Evolutionary conservation across 2,888 invertebrate genomes (phyloP).

Genomic region (Tipula lateralis): DNA sequence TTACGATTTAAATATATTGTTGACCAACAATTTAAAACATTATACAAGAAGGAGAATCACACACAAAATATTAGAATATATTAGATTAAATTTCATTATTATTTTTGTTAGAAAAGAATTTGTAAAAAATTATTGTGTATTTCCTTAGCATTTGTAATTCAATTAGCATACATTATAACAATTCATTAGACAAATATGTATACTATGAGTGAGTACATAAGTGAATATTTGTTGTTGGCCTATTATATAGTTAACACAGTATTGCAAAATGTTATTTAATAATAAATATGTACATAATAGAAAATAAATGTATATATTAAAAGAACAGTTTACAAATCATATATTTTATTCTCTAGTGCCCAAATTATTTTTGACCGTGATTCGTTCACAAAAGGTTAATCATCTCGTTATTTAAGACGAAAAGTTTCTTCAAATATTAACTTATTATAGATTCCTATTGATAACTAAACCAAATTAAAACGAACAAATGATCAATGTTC

Average conservation of each 20-base stretch:
- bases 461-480: too few species aligned
- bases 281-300: not conserved
- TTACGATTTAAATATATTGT: too few species aligned
- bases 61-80: too few species aligned
- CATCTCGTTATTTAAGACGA: too few species aligned
- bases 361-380: too few species aligned
- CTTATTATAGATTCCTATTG: too few species aligned
- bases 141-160: conserved; percentile 19
- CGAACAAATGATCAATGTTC: too few species aligned
- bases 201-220: not conserved
- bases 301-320: not conserved
- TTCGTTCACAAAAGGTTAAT: too few species aligned
- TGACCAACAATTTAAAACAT: too few species aligned
- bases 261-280: not conserved
- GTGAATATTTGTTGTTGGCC: not conserved
- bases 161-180: not conserved
- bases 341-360: not conserved
- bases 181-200: not conserved
- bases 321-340: not conserved
- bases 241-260: not conserved
- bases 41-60: too few species aligned
- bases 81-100: not conserved
- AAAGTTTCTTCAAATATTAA: too few species aligned
- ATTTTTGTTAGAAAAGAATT: not conserved
- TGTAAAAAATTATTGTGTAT: not conserved